Evolutionary conservation across 2,113 vertebrate genomes (phyloP).

Genomic region (Vicugna pacos): DNA sequence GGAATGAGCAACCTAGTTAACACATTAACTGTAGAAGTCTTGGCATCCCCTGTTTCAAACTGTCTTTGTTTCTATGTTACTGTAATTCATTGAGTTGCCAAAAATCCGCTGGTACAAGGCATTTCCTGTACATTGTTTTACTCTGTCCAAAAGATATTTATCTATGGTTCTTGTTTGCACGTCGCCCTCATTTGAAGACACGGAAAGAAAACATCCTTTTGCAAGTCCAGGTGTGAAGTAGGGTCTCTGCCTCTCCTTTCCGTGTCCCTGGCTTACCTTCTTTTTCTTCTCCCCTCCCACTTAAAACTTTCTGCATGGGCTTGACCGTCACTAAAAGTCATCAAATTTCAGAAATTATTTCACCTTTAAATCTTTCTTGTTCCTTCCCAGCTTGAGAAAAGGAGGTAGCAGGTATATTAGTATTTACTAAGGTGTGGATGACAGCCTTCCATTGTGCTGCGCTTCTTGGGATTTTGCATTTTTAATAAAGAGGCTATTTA

Average conservation of each 20-base stretch:
- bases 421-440: background rate
- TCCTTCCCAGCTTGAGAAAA: conserved; percentile 13
- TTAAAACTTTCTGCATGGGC: background rate
- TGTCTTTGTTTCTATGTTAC: background rate
- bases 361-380: conserved; percentile 28
- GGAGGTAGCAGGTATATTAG: background rate
- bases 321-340: conserved; percentile 47
- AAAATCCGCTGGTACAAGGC: conserved; percentile 56
- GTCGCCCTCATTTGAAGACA: conserved; percentile 42
- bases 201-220: conserved; percentile 37
- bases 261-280: background rate
- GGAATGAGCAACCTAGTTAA: conserved; percentile 65
- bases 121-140: conserved; percentile 71
- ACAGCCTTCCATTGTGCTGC: background rate
- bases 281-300: background rate
- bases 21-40: conserved; percentile 23
- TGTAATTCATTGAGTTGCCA: conserved; percentile 19
- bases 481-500: conserved; percentile 42
- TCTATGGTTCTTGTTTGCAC: conserved; percentile 60
- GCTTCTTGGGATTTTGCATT: conserved; percentile 50
- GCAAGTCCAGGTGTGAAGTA: background rate
- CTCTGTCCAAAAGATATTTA: conserved; percentile 58
- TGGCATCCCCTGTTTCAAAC: conserved; percentile 25
- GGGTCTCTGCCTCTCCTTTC: background rate
- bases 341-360: conserved; percentile 37